Conservation (phyloP, 2,797 vertebrate genomes). For the Megaceryle alcyon region DNA sequence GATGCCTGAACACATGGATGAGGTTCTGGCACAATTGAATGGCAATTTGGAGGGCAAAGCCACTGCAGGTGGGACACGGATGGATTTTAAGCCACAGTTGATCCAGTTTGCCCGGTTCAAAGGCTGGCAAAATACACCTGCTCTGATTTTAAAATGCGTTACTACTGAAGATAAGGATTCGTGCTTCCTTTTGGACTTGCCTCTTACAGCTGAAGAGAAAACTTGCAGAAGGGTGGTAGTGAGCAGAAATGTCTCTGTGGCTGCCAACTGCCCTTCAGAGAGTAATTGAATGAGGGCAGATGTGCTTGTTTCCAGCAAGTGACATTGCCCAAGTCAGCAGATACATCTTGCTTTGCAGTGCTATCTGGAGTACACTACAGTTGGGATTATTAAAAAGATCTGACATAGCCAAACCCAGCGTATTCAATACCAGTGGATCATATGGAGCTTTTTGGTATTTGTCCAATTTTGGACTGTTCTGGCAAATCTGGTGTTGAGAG, state of each 20-base stretch:
- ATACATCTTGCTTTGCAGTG: neutral
- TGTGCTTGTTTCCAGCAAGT: neutral
- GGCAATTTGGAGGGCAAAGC: neutral
- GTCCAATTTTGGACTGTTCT: neutral
- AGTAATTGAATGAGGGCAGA: neutral
- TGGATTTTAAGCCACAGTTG: neutral
- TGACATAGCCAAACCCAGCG: neutral
- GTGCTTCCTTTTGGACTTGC: neutral
- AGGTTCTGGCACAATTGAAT: neutral
- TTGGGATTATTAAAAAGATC: neutral
- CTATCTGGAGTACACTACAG: neutral
- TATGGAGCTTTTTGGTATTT: neutral
- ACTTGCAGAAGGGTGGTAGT: neutral
- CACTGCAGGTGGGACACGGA: neutral
- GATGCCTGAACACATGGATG: neutral
- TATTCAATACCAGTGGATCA: accelerated
- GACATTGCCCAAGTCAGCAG: neutral
- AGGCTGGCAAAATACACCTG: neutral
- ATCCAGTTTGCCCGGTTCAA: neutral
- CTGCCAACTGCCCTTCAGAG: neutral
- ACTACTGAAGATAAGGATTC: neutral
- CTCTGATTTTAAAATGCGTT: neutral
- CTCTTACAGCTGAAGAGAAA: neutral
- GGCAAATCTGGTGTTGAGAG: neutral
- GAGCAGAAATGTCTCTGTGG: neutral